Evolutionary conservation across 2,888 invertebrate species (phyloP), one percentile per base, ranked within the genome.

Genomic region (Melolontha melolontha): DNA sequence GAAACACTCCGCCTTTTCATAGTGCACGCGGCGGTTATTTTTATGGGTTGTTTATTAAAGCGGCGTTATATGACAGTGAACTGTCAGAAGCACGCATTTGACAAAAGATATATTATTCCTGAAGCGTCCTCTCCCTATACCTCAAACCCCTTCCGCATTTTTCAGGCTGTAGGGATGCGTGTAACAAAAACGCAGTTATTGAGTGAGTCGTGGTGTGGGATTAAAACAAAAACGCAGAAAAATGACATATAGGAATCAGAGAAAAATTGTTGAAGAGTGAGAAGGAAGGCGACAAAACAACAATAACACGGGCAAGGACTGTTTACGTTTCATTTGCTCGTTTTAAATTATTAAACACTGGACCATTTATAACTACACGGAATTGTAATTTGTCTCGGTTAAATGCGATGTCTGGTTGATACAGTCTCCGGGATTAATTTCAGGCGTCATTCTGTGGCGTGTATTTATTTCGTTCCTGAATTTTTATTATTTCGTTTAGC

Each of bases 271-370:
- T 11, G n/a, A 8, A 29, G 29, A 4, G 52, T 29, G 17, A 64
- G 51, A 27, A 64, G 40, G 52, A 51, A 41, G 39, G 29, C 17
- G 40, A 16, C 41, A 27, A 41, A 41, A 52, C 52, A 52, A 52
- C 17, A 44, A 64, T 42, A 54, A 54, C 42, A 64, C 54, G 44
- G 41, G 59, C 40, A 64, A 63, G 51, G 64, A 67, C 42, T 67
- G 67, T 64, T 67, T 67, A 63, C 67, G 63, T 63, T 67, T 67
- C 67, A 67, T 67, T 67, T 63, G 67, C 52, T 34, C 49, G 67
- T 55, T 67, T 64, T 55, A 63, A 64, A 67, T 62, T 67, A 67
- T 67, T 67, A 67, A 67, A 67, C 63, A 27, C 49, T 47, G 42
- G 34, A 34, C 63, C 64, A 63, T 64, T 67, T 54, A 64, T 64